Base-by-base conservation (phyloP, 2,797 vertebrate species). In the Benthosema pterotum region DNA sequence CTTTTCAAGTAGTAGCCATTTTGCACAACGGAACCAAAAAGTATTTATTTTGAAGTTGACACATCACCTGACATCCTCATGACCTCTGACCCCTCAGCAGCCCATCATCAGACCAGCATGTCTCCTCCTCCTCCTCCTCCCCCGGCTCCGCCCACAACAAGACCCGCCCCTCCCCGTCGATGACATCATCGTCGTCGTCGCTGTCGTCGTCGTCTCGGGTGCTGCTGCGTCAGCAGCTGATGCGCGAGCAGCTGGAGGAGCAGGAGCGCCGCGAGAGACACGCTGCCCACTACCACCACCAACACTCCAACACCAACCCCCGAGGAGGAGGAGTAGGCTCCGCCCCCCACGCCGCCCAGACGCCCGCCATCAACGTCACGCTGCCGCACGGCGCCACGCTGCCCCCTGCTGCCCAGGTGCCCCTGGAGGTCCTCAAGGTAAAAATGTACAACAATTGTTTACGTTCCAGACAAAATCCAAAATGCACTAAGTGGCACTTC, bases 161-260 rank as follows among this genome's bases (percentile, higher is more conserved):
- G 91, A 96, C 96, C 90, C 96, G 95, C 50, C 90, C 96, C 94
- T 96, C 95, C 91, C 96, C 96, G 79, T 93, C 92, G 87, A 93
- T 96, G 94, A 96, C 96, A 88, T 99, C 32, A 38, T 38, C 32
- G 9, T 32, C 19, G 2, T 22, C 96, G 88, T 99, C 32, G 11
- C 11, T 9, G 11, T 38, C 96, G 88, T 99, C 32, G 8, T 38
- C 32, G 8, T 38, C 97, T 88, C 95, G 96, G 80, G 94, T 98
- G 91, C 90, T 98, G 92, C 92, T 98, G 90, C 95, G 96, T 71
- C 97, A 99, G 90, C 97, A 98, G 93, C 94, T 99, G 94, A 98
- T 98, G 97, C 95, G 96, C 84, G 97, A 99, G 92, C 97, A 98
- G 93, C 95, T 98, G 82, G 95, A 97, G 91, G 95, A 98, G 90